A percentile compares a stretch with the other conserved stretches of the same genome.
These are phyloP conservation scores for Philaethria dido DNA, from an alignment of 2,888 invertebrate species.

Conservation along the genomic window DNA sequence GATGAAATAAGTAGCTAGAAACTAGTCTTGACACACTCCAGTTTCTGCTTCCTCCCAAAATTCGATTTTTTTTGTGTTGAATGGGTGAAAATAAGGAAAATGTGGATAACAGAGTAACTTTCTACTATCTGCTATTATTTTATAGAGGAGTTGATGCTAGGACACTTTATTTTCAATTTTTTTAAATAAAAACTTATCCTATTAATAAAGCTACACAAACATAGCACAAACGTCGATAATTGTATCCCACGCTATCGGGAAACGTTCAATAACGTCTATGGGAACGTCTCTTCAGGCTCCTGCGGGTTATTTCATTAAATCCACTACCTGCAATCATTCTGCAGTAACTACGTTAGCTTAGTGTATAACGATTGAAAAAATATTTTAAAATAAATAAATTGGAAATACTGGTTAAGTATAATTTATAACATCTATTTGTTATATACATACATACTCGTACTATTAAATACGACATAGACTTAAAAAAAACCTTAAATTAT, in stretches of 20 bases:
- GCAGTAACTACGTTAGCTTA: background rate
- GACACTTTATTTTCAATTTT: background rate
- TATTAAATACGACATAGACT: too few species aligned
- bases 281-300: constrained; percentile 11
- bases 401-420: background rate
- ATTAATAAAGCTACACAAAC: background rate
- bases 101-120: too few species aligned
- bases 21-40: too few species aligned
- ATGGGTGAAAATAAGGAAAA: too few species aligned
- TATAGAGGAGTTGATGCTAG: background rate
- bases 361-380: background rate
- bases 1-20: too few species aligned
- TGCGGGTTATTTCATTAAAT: constrained; percentile 17
- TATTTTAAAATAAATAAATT: background rate
- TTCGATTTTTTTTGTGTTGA: too few species aligned
- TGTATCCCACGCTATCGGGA: background rate
- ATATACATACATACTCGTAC: too few species aligned
- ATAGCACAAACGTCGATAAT: constrained; percentile 3
- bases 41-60: too few species aligned
- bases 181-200: background rate
- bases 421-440: too few species aligned
- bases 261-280: constrained; percentile 11
- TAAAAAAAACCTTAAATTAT: too few species aligned
- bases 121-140: background rate
- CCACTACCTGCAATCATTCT: constrained; percentile 12